These are phyloP conservation scores for Coecobrya sp. DNA, from an alignment of 2,888 invertebrate species.

Conservation along the genomic window DNA sequence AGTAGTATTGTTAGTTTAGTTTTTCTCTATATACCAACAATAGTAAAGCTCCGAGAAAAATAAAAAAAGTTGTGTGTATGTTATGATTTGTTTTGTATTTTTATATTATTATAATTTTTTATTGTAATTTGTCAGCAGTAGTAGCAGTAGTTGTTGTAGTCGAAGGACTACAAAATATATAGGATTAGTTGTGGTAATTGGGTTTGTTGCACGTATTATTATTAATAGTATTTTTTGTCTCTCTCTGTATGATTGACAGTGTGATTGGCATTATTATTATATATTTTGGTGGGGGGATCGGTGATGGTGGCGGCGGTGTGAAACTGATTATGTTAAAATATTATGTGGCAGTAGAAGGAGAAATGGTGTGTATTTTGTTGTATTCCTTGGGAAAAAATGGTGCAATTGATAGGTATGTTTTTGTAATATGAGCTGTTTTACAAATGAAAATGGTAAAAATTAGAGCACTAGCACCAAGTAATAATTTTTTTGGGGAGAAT, in stretches of 20 bases:
- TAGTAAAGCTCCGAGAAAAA: not conserved
- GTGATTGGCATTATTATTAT: no score
- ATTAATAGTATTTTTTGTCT: no score
- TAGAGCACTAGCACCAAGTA: slow-evolving; percentile 5
- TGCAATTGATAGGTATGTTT: not conserved
- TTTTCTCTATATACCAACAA: not conserved
- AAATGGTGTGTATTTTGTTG: no score
- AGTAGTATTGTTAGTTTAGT: slow-evolving; percentile 2
- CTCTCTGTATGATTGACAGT: no score
- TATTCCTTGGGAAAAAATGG: no score
- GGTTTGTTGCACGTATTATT: not conserved
- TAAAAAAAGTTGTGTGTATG: not conserved
- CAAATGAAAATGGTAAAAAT: slow-evolving; percentile 13
- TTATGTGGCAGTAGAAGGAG: not conserved
- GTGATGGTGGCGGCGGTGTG: no score
- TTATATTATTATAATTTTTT: not conserved
- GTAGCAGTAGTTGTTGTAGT: not conserved
- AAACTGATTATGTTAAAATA: no score
- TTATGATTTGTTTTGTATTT: slow-evolving; percentile 13
- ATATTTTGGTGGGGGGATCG: no score
- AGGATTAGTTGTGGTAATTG: not conserved
- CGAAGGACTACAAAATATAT: not conserved
- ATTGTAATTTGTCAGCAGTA: slow-evolving; percentile 20
- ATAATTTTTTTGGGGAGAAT: slow-evolving; percentile 15
- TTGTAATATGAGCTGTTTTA: not conserved